phyloP scores from a whole-genome alignment of 1,140 invertebrate species.

The Holcopasites calliopsidis region DNA sequence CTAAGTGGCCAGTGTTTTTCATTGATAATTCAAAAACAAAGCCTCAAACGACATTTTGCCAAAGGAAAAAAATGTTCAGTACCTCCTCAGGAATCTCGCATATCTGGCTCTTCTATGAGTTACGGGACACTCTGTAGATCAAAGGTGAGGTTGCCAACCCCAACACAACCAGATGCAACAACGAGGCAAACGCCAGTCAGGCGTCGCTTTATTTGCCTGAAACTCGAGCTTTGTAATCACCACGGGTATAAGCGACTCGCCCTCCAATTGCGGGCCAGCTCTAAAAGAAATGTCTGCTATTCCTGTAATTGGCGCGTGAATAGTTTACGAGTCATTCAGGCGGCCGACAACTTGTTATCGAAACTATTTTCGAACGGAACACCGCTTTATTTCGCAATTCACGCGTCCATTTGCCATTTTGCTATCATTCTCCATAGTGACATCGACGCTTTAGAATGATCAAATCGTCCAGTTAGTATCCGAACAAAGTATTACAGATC shows the following conservation, averaged over 20 bases:
- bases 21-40: too few relatives aligned
- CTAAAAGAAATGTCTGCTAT: background rate
- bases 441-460: background rate
- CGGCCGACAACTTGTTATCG: background rate
- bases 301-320: slow-evolving; percentile 14
- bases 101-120: too few relatives aligned
- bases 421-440: too few relatives aligned
- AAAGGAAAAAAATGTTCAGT: too few relatives aligned
- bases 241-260: background rate
- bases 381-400: background rate
- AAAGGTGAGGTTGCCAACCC: too few relatives aligned
- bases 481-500: background rate
- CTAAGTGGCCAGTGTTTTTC: too few relatives aligned
- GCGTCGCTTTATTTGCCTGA: background rate
- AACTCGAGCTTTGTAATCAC: background rate
- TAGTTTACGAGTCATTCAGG: slow-evolving; percentile 11
- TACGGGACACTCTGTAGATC: too few relatives aligned
- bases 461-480: background rate
- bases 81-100: too few relatives aligned
- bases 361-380: background rate
- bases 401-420: background rate
- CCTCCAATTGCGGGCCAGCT: background rate
- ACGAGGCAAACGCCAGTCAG: background rate
- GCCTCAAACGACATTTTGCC: too few relatives aligned
- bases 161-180: background rate